Evolutionary conservation across 2,113 vertebrate genomes (phyloP), one percentile per base, ranked within the genome.

Genomic region (Ptilorrhoa leucosticta): DNA sequence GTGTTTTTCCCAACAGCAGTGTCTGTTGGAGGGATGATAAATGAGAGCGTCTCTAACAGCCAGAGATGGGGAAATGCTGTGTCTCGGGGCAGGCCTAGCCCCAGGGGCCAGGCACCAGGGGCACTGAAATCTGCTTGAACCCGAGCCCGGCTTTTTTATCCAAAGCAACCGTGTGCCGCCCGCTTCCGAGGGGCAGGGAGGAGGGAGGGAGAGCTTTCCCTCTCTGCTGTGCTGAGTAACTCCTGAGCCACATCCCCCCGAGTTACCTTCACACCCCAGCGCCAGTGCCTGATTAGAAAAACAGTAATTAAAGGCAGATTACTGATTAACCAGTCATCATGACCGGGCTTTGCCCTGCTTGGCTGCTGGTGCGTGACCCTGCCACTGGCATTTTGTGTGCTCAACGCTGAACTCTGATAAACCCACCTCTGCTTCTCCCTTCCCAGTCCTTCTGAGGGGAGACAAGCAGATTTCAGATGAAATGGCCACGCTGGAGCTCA

Each of bases 261-360:
- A 83, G 48, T 75, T 84, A 81, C 89, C 69, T 82, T 82, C 89
- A 95, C 79, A 69, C 50, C 61, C 71, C 9, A 2, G 19, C 65
- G 77, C 72, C 37, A n/a, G n/a, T 28, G 44, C 72, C 76, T 23
- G 31, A 60, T 84, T 78, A 53, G 42, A 53, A 44, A 69, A 54
- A 11, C 4, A 66, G 33, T 14, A 57, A 90, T 78, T 87, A 85
- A 72, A 39, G 10, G 23, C 30, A 85, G 79, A 65, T 92, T 72
- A 96, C 37, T 94, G 85, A 94, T 95, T 96, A 96, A 95, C 93
- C 30, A 79, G 64, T n/a, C 44, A 44, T 42, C 57, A 37, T 1
- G 13, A 71, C 15, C 12, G 5, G 48, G 78, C n/a, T 76, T 30
- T 56, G 81, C 91, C 56, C 33, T 10, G 69, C 83, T 77, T 81